These are phyloP conservation scores for Cerceris rybyensis DNA, from an alignment of 2,888 invertebrate species.

Conservation along the genomic window DNA sequence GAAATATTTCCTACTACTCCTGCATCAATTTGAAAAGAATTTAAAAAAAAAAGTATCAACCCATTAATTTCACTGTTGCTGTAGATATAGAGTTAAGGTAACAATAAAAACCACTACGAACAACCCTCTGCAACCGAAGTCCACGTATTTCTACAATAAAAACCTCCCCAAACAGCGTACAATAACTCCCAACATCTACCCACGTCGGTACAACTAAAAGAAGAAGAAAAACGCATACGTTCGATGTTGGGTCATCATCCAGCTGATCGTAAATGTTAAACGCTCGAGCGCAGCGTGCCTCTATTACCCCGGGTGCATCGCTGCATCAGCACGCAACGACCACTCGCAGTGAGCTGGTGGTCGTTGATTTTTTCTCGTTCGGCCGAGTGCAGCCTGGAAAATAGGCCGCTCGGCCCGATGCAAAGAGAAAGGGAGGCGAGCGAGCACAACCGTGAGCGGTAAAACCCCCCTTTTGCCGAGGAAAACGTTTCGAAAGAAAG, in stretches of 20 bases:
- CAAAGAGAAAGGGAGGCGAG: slow-evolving; percentile 37
- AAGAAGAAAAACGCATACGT: no score
- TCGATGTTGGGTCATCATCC: not conserved
- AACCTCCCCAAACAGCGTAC: no score
- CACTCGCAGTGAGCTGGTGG: not conserved
- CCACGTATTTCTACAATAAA: no score
- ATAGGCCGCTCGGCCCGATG: slow-evolving; percentile 15
- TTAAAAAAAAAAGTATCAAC: no score
- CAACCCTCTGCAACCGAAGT: no score
- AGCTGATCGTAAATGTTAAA: slow-evolving; percentile 18
- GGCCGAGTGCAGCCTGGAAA: slow-evolving; percentile 8
- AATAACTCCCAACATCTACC: no score
- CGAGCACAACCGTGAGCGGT: slow-evolving; percentile 12
- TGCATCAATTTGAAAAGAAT: no score
- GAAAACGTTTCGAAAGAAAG: slow-evolving; percentile 28
- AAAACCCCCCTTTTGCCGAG: slow-evolving; percentile 13
- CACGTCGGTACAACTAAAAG: no score
- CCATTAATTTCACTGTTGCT: no score
- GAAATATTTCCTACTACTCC: no score
- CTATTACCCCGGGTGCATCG: not conserved
- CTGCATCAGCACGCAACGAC: slow-evolving; percentile 27
- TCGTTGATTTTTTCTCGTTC: slow-evolving; percentile 4
- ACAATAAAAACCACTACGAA: no score
- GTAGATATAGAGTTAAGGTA: no score
- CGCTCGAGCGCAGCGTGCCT: not conserved